Base-by-base conservation (phyloP, 2,888 invertebrate species). In the Pachymerium ferrugineum region DNA sequence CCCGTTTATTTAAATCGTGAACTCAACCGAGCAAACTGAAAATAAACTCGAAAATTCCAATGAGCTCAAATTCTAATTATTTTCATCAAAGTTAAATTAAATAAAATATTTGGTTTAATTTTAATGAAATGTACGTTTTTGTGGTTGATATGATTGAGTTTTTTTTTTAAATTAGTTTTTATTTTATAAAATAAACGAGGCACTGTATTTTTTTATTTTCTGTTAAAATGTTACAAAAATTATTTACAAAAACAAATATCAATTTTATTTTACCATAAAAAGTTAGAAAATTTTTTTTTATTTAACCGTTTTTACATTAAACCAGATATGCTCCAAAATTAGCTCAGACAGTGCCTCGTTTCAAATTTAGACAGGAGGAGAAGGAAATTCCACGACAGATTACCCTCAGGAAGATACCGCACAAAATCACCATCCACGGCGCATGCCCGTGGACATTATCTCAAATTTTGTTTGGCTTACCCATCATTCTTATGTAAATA, bases 331-430 rank as follows among this genome's bases (percentile, higher is more conserved):
- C 22, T 38, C 38, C 35, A 6, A 70, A 70, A 70, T 31, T 38
- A 42, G 70, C 33, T 16, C 70, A 42, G 54, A 25, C 54, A 2
- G 25, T 10, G 54, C 22, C 54, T 54, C n/a, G 25, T 70, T 70
- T 42, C 35, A 70, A 35, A 70, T 70, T 70, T 35, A 38, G 29
- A 31, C 35, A 35, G 35, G n/a, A 14, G 70, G 16, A 35, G 70
- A 70, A 16, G 70, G 19, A 70, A 42, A 70, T 42, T 70, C 35
- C 31, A 31, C 8, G 16, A 0, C 6, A 28, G 54, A 1, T 25
- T 25, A 25, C 22, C 54, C 22, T 28, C 6, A 54, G 54, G 54
- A 54, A 1, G 54, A 54, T 54, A 22, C 54, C 54, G n/a, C n/a
- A n/a, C 25, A 54, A 54, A 25, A 28, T 28, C 28, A 54, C 6